These are phyloP conservation scores for Varecia variegata DNA, from an alignment of 2,797 vertebrate genomes.

Conservation along the genomic window DNA sequence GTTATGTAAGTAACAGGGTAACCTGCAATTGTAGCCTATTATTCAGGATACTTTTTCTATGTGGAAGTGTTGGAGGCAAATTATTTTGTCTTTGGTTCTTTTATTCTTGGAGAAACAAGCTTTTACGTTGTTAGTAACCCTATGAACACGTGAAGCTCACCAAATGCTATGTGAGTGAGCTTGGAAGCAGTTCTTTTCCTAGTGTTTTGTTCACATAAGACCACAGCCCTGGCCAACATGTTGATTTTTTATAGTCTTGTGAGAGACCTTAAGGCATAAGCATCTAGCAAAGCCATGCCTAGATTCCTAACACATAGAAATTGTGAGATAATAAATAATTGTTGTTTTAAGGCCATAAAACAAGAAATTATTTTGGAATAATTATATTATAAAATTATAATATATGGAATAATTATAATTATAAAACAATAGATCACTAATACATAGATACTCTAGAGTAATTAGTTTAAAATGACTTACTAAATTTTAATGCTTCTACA, in stretches of 20 bases:
- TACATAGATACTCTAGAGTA: neutral
- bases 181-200: neutral
- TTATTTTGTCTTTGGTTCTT: neutral
- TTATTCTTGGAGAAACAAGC: neutral
- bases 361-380: neutral
- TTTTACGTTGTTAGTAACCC: neutral
- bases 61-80: neutral
- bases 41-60: neutral
- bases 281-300: neutral
- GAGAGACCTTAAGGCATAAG: neutral
- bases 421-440: neutral
- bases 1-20: neutral
- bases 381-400: too few relatives aligned
- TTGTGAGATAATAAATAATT: neutral
- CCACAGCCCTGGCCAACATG: neutral
- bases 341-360: neutral
- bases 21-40: neutral
- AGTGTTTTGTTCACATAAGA: neutral
- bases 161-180: neutral
- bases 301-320: neutral
- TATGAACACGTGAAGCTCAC: neutral
- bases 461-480: neutral
- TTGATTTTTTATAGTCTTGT: neutral
- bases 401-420: neutral
- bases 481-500: neutral